Evolutionary conservation across 2,797 vertebrate species (phyloP), one percentile per base, ranked within the genome.

Genomic region (Coregonus ussuriensis): DNA sequence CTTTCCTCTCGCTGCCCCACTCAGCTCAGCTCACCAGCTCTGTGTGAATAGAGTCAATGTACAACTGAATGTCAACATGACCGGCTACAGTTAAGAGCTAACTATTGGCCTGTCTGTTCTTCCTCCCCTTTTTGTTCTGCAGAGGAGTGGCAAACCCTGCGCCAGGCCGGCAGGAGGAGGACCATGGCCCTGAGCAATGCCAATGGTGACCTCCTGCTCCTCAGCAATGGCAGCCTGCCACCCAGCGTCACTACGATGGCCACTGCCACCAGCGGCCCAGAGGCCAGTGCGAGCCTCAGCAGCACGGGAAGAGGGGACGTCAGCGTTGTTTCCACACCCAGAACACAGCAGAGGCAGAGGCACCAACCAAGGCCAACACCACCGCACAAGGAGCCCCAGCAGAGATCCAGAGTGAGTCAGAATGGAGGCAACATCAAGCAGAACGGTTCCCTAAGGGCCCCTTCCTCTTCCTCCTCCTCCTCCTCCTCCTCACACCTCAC

Each of bases 181-280:
- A 95, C 89, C 86, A 97, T 98, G 97, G 96, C 97, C 72, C 89
- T 97, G 91, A 96, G 91, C 74, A 93, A 89, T 1, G 72, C 87
- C 31, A 91, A 84, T 35, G 74, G 77, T 6, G 95, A 96, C 78
- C 89, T 92, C 35, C 85, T 89, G 77, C 85, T 93, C 84, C 92
- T 95, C 83, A 89, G 92, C 92, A 96, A 95, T 7, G 94, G 95
- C 74, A 90, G 82, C 88, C 80, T 18, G 92, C 84, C 6, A 18
- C 82, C 15, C 65, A 25, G 59, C 21, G n/a, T 63, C 3, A 18
- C 59, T n/a, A 25, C 86, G 3, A 78, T 25, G 1, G 89, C 93
- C 0, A 56, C 85, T 2, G 69, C 3, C 68, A 56, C 75, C 11
- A 56, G 71, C 62, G 77, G 4, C 52, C 68, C 0, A 79, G 80